phyloP scores from a whole-genome alignment of 2,113 vertebrate genomes.

The Recurvirostra avosetta region DNA sequence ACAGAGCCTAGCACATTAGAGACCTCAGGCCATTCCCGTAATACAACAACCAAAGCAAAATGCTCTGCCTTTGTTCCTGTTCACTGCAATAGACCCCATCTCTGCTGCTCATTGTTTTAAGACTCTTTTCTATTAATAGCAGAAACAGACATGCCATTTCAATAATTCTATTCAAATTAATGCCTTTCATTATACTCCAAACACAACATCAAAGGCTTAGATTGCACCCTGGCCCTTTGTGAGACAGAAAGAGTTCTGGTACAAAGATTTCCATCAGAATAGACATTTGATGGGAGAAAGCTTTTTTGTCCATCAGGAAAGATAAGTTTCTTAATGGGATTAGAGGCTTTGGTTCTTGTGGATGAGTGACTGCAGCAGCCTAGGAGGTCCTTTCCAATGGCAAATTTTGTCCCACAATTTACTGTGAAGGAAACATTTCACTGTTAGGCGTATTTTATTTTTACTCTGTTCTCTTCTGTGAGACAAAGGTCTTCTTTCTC shows the following conservation, averaged over 20 bases:
- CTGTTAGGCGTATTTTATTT: background rate
- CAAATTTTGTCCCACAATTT: background rate
- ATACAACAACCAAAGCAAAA: background rate
- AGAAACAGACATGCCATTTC: constrained; percentile 61
- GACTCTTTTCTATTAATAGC: constrained; percentile 57
- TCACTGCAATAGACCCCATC: constrained; percentile 15
- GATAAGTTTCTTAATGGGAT: constrained; percentile 56
- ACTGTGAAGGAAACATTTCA: background rate
- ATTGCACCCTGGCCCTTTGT: constrained; percentile 54
- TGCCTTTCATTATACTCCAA: constrained; percentile 65
- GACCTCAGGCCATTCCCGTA: background rate
- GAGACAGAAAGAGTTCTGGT: constrained; percentile 22
- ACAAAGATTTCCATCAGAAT: constrained; percentile 62
- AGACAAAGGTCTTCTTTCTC: background rate
- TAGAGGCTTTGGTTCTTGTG: constrained; percentile 25
- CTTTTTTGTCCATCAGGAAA: constrained; percentile 49
- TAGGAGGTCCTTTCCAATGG: constrained; percentile 16
- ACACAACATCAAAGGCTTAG: constrained; percentile 57
- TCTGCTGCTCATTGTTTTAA: constrained; percentile 54
- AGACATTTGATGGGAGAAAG: constrained; percentile 54
- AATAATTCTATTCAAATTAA: constrained; percentile 70
- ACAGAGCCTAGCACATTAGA: background rate
- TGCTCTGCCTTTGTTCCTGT: constrained; percentile 19
- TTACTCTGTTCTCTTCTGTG: background rate
- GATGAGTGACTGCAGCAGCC: constrained; percentile 17